Evolutionary conservation across 2,113 vertebrate genomes (phyloP), one percentile per base, ranked within the genome.

Genomic region (Lethenteron camtschaticum): DNA sequence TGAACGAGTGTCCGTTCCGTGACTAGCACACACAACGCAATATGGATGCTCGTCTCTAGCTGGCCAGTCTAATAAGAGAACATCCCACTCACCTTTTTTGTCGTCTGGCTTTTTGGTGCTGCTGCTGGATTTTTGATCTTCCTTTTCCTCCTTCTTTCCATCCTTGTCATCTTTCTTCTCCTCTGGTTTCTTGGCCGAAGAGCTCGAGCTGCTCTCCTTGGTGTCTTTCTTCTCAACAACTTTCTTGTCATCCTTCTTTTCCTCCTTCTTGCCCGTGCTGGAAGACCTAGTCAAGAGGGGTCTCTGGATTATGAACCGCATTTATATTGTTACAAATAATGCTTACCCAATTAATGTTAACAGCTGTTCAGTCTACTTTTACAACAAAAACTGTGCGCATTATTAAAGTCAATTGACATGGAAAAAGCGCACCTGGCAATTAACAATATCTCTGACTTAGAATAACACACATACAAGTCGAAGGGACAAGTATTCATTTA

Each of bases 111-210:
- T 78, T 81, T 3, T 74, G 77, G 10, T 81, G 80, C 56, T 18
- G 13, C 57, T 71, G 20, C 55, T 56, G 68, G 63, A 59, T 68
- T 71, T 71, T 56, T 77, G 79, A 3, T 81, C 80, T 75, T 81
- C 82, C 56, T 77, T 83, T 76, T 87, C 87, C 55, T 82, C 85
- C 16, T 88, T 86, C 77, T 85, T 86, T 66, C 77, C 81, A 57
- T 77, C 80, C 70, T 79, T 79, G 20, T 66, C 63, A 66, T 66
- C 63, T 4, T 82, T 82, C 70, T 83, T 70, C 9, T 72, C 71
- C 13, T 72, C 82, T 1, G 71, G 73, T 68, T 75, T 79, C 70
- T 80, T 81, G 3, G 74, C 2, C 55, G 63, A 66, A 66, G n/a
- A 16, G 63, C 24, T 66, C 9, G 63, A 66, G 24, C n/a, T 86